phyloP scores from a whole-genome alignment of 2,113 vertebrate species.

The Gadus macrocephalus region DNA sequence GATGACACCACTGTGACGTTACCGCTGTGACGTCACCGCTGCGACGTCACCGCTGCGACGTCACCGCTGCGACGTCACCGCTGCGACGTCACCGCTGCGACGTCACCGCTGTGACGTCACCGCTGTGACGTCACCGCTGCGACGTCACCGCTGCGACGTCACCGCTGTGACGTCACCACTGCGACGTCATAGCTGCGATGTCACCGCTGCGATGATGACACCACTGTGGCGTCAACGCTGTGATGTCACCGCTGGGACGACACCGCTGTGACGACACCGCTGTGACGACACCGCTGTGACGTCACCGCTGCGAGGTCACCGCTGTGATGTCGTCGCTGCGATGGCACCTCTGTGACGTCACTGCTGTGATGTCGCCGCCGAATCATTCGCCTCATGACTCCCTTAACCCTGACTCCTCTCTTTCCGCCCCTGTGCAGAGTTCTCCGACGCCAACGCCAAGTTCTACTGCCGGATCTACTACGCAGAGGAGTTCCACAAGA shows the following conservation, averaged over 20 bases:
- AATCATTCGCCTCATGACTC: not conserved
- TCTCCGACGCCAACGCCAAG: slow-evolving; percentile 93
- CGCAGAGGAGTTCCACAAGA: slow-evolving; percentile 92
- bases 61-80: not conserved
- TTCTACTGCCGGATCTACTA: slow-evolving; percentile 99
- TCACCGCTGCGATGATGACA: too few relatives aligned
- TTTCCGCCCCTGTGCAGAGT: slow-evolving; percentile 74
- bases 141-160: not conserved
- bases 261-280: too few relatives aligned
- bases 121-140: too few relatives aligned
- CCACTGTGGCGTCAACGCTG: not conserved
- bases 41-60: too few relatives aligned
- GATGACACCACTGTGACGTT: not conserved
- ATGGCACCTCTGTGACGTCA: not conserved
- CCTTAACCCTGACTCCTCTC: not conserved
- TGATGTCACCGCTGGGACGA: not conserved
- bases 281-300: too few relatives aligned
- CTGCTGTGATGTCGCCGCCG: too few relatives aligned
- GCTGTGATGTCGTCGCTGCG: too few relatives aligned
- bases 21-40: not conserved
- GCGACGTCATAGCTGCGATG: too few relatives aligned
- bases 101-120: too few relatives aligned
- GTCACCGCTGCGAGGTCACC: not conserved
- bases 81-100: too few relatives aligned
- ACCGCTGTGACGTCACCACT: not conserved